A percentile compares a stretch with the other conserved stretches of the same genome.
These are phyloP conservation scores for Parauchenoglanis punctatus DNA, from an alignment of 2,797 vertebrate genomes.

Conservation along the genomic window DNA sequence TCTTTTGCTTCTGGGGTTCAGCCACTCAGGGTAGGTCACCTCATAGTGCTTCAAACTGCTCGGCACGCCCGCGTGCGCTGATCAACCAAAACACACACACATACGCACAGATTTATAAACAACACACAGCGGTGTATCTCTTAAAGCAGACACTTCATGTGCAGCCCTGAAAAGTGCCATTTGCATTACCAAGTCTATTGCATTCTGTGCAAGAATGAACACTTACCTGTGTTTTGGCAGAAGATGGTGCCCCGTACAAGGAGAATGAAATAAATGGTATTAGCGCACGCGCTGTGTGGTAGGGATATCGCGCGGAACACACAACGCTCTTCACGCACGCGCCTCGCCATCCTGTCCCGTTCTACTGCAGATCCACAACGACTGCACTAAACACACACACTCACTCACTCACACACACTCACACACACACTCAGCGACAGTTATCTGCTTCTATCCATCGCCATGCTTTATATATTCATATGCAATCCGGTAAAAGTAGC, in stretches of 20 bases:
- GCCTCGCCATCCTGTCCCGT: slow-evolving; percentile 33
- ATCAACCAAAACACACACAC: neutral
- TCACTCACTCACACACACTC: too few species aligned
- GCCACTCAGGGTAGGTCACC: slow-evolving; percentile 73
- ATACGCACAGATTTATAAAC: neutral
- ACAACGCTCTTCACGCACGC: slow-evolving; percentile 14
- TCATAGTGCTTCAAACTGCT: slow-evolving; percentile 68
- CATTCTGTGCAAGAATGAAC: neutral
- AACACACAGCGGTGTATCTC: neutral
- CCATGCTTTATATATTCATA: slow-evolving; percentile 27
- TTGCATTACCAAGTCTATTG: neutral
- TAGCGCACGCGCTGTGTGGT: neutral
- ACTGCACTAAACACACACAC: neutral
- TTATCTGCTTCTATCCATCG: neutral
- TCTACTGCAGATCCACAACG: neutral
- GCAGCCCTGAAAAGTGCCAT: too few species aligned
- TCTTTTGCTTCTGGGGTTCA: slow-evolving; percentile 69
- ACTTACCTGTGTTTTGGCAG: slow-evolving; percentile 6
- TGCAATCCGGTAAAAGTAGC: neutral
- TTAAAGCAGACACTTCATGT: neutral
- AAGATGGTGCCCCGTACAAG: slow-evolving; percentile 14
- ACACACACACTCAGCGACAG: slow-evolving; percentile 3
- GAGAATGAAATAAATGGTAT: slow-evolving; percentile 36
- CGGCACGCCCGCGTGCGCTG: slow-evolving; percentile 57
- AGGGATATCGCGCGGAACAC: neutral